Evolutionary conservation across 2,888 invertebrate species (phyloP).

Genomic region (Gari tellinella): DNA sequence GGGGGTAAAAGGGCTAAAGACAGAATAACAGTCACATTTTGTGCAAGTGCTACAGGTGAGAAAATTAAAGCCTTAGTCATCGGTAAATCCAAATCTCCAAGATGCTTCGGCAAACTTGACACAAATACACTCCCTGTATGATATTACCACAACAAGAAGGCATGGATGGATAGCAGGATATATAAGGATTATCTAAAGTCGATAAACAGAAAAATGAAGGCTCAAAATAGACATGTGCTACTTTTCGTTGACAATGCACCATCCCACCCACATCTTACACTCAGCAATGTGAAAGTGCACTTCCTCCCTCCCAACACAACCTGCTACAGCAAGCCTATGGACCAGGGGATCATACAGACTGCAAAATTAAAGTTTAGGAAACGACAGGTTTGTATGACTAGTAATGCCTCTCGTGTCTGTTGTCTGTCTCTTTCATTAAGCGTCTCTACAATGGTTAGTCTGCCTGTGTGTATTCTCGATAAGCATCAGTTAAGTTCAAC

Average conservation of each 20-base stretch:
- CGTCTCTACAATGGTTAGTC: no score
- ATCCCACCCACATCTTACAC: constrained; percentile 8
- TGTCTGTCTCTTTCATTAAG: no score
- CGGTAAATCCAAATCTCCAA: constrained; percentile 41
- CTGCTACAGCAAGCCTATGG: constrained; percentile 15
- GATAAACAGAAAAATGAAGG: constrained; percentile 20
- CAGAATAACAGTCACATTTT: constrained; percentile 38
- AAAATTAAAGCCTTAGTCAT: constrained; percentile 44
- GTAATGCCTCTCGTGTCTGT: no score
- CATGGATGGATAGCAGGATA: constrained; percentile 37
- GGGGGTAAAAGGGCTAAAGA: constrained; percentile 56
- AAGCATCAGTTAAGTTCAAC: no score
- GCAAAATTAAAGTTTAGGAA: constrained; percentile 16
- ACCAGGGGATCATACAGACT: constrained; percentile 31
- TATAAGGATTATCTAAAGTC: constrained; percentile 24
- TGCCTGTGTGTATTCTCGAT: no score
- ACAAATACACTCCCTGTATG: constrained; percentile 15
- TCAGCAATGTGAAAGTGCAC: constrained; percentile 14
- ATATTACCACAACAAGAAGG: constrained; percentile 35
- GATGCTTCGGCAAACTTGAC: constrained; percentile 41
- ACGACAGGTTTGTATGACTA: background rate
- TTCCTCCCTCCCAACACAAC: constrained; percentile 28
- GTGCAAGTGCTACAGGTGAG: constrained; percentile 43
- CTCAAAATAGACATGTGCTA: constrained; percentile 15
- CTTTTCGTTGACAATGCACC: constrained; percentile 28